Base-by-base conservation (phyloP, 1,140 invertebrate species). In the Thrips palmi region DNA sequence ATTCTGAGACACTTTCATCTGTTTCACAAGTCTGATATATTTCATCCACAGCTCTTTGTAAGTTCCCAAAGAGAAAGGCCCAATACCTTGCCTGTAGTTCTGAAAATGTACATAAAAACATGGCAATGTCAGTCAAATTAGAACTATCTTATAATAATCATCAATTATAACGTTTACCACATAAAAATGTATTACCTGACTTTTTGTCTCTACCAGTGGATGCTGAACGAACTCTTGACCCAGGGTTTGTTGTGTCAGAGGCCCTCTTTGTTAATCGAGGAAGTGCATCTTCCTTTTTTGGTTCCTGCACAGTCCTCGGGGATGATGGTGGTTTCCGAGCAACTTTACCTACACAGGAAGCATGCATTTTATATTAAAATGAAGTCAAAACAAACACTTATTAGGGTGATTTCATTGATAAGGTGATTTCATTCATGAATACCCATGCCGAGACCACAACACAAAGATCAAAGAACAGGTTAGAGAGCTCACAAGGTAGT, bases 51-150 rank as follows among this genome's bases (percentile, higher is more conserved):
- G 88, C 84, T 49, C 88, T 59, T 56, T 89, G 78, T 30, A 97
- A 61, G 61, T 94, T 94, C 29, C 88, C 87, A 64, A 94, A 93
- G 22, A 97, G 59, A 50, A 92, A 72, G 3, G 87, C 84, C 91
- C 91, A 97, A 54, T 94, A 93, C 29, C 89, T 58, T 15, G 85
- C 83, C 46, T 85, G 70, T 14, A 91, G 56, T 60, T 92, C 87
- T 65, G 42, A 28, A 44, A 53, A 44, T 34, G 24, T 44, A 31
- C 41, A 45, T 41, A 39, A 42, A 6, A 31, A 38, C 44, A 12
- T 18, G 18, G 28, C 32, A 19, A 20, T 29, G 11, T 15, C 11
- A 21, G 12, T 7, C 4, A 42, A 14, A 11, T 41, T 14, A 28
- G 19, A 29, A 31, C 6, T 8, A 20, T 17, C 21, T 22, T 8